These are phyloP conservation scores for Exephanes ischioxanthus DNA, from an alignment of 2,888 invertebrate species.

Conservation along the genomic window DNA sequence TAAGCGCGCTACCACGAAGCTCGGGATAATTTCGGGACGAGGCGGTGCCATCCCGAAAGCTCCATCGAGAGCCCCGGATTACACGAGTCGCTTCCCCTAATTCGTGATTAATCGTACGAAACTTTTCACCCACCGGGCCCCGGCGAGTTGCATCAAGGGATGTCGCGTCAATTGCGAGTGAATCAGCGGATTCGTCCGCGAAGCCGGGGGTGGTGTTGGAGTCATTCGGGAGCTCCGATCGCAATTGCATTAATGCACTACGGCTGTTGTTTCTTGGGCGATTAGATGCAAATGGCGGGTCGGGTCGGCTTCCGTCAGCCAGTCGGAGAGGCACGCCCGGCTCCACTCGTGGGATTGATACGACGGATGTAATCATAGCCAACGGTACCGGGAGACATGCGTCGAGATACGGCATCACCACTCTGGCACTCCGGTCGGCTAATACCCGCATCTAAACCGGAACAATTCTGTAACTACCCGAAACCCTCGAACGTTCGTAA, in stretches of 20 bases:
- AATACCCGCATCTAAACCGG: neutral
- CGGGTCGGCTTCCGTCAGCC: conserved; percentile 69
- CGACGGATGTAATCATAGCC: neutral
- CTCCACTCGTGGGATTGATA: conserved; percentile 50
- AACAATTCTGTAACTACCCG: conserved; percentile 39
- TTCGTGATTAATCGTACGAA: conserved; percentile 62
- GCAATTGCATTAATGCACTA: conserved; percentile 70
- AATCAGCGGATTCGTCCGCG: conserved; percentile 54
- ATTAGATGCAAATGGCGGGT: conserved; percentile 76
- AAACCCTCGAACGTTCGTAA: neutral
- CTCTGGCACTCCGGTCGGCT: neutral
- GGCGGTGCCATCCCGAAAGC: conserved; percentile 25
- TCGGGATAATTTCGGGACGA: conserved; percentile 1
- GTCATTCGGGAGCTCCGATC: conserved; percentile 15
- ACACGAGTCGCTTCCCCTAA: conserved; percentile 52
- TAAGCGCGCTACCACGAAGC: conserved; percentile 22
- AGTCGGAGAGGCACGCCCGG: conserved; percentile 68
- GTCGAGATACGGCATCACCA: neutral
- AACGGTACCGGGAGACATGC: neutral
- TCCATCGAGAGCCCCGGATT: conserved; percentile 53
- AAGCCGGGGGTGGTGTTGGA: conserved; percentile 14
- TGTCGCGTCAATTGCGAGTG: conserved; percentile 52
- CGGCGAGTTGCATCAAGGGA: neutral
- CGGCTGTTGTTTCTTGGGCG: conserved; percentile 77
- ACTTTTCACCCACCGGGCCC: conserved; percentile 36